Base-by-base conservation (phyloP, 2,888 invertebrate genomes). In the Fragum sueziense region DNA sequence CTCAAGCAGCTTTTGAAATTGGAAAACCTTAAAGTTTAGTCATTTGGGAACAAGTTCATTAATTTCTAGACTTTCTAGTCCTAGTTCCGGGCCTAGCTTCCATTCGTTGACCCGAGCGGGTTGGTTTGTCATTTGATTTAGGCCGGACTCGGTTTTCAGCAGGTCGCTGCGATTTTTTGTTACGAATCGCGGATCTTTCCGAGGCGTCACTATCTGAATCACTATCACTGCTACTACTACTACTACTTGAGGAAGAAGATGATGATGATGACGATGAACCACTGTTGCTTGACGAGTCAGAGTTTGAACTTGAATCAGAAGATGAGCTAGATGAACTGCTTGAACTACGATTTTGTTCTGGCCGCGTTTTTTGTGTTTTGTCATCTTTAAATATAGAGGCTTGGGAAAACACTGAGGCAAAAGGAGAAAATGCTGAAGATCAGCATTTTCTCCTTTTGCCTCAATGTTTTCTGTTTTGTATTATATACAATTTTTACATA, bases 181-280 rank as follows among this genome's bases (percentile, higher is more conserved):
- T 82, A 59, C 78, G 52, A 22, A 78, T 82, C 7, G 82, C 78
- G 2, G 78, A 79, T 29, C 75, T 72, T 54, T 82, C 82, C 11
- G 78, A 78, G 17, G 78, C 82, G 61, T 82, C 76, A 73, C 82
- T 82, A 33, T 82, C 82, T 41, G 78, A 79, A 20, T 77, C 77
- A 72, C 73, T 76, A 29, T 67, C 70, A 59, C 70, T 72, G 51
- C 69, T 69, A 33, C 33, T 33, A 17, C 29, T 34, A 31, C 37
- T 37, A 20, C 72, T 62, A 14, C 71, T 69, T n/a, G 59, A 59
- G 25, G 75, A 76, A 0, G 82, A 82, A n/a, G 78, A 75, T 33
- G 74, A 70, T 22, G 74, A 75, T 25, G 78, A 78, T 7, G 72
- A 70, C 6, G 74, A 76, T 41, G 65, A 54, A 6, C 27, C 25